phyloP scores from a whole-genome alignment of 2,797 vertebrate genomes.

The Hippocampus kuda region DNA sequence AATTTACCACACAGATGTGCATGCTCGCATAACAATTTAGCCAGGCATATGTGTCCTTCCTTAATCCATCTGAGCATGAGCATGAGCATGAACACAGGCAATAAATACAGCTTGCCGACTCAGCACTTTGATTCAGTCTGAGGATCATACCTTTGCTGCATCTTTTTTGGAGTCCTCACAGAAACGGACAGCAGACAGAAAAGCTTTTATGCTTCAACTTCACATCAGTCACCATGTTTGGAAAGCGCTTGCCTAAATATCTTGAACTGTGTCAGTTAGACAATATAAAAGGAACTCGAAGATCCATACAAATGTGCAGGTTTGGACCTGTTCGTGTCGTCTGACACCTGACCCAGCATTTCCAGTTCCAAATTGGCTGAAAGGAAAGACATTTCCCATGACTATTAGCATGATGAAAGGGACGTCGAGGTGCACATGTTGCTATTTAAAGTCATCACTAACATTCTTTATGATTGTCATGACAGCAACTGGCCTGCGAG shows the following conservation, averaged over 20 bases:
- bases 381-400: background rate
- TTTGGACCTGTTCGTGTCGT: constrained; percentile 25
- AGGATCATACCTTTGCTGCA: constrained; percentile 40
- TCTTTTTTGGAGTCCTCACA: constrained; percentile 46
- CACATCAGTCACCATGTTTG: constrained; percentile 25
- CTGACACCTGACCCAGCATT: constrained; percentile 19
- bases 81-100: constrained; percentile 47
- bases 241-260: constrained; percentile 8
- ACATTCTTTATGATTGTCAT: background rate
- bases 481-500: background rate
- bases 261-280: background rate
- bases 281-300: background rate
- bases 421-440: background rate
- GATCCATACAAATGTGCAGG: constrained; percentile 7
- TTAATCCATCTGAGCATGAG: constrained; percentile 37
- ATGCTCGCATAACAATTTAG: constrained; percentile 39
- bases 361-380: constrained; percentile 4
- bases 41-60: constrained; percentile 48
- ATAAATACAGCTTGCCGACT: constrained; percentile 40
- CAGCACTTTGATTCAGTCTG: constrained; percentile 47
- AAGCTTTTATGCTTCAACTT: too few relatives aligned
- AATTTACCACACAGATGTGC: constrained; percentile 23
- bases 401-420: constrained; percentile 14
- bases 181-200: constrained; percentile 45
- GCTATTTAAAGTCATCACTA: background rate